These are phyloP conservation scores for Chionoecetes opilio DNA, from an alignment of 1,140 invertebrate genomes.

Conservation along the genomic window DNA sequence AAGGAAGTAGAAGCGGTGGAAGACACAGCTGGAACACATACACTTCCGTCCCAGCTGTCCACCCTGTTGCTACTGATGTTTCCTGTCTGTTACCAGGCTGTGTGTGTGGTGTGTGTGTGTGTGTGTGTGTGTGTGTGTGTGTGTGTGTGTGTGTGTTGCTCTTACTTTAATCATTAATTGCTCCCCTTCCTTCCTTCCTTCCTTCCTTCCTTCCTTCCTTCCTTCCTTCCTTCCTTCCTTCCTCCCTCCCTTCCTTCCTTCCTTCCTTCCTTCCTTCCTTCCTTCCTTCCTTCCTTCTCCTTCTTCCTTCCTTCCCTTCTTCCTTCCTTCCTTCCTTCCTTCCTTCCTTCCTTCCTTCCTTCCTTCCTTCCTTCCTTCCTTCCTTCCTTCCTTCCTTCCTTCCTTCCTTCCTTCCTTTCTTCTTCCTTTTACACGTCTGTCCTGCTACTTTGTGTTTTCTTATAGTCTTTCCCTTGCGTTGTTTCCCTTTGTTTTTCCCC, in stretches of 20 bases:
- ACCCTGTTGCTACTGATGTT: slow-evolving; percentile 14
- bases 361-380: too few relatives aligned
- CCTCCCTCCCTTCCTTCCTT: background rate
- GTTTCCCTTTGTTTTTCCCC: background rate
- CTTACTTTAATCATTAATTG: background rate
- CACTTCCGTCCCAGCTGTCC: background rate
- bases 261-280: background rate
- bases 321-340: too few relatives aligned
- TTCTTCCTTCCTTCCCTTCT: background rate
- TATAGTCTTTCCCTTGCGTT: background rate
- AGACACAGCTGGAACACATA: slow-evolving; percentile 9
- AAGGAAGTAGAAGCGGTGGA: background rate
- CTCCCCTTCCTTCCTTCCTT: background rate
- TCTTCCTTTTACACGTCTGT: too few relatives aligned
- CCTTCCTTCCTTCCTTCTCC: background rate
- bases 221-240: background rate
- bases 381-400: too few relatives aligned
- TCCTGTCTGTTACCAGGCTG: background rate
- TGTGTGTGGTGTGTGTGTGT: slow-evolving; percentile 27
- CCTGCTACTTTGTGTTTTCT: too few relatives aligned
- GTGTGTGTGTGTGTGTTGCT: slow-evolving; percentile 18
- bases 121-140: slow-evolving; percentile 35
- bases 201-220: background rate
- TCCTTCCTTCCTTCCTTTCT: too few relatives aligned
- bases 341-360: too few relatives aligned